A percentile compares a stretch with the other conserved stretches of the same genome.
phyloP scores from a whole-genome alignment of 2,113 vertebrate genomes.

The Trematocara variabile region DNA sequence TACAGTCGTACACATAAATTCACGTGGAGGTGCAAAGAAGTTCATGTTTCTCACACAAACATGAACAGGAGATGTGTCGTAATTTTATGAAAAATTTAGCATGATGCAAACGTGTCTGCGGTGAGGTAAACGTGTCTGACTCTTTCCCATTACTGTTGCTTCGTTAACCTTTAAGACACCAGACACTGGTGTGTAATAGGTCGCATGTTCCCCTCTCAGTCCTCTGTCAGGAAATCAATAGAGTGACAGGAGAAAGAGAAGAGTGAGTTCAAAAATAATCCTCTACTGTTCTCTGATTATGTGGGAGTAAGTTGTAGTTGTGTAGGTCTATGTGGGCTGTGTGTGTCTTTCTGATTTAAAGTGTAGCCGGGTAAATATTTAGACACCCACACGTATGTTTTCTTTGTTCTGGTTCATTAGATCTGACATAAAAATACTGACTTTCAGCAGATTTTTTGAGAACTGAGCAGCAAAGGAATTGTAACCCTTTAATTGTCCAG shows the following conservation, averaged over 20 bases:
- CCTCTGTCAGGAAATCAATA: conserved; percentile 58
- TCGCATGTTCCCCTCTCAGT: conserved; percentile 19
- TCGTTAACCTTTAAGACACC: conserved; percentile 59
- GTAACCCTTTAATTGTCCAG: background rate
- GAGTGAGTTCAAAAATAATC: conserved; percentile 23
- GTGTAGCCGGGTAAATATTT: background rate
- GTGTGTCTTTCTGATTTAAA: background rate
- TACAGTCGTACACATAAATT: background rate
- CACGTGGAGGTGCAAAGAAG: background rate
- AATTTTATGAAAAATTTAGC: background rate
- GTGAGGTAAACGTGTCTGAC: conserved; percentile 16
- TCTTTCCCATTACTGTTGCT: conserved; percentile 54
- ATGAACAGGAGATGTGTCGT: background rate
- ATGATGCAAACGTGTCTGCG: background rate
- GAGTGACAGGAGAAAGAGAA: conserved; percentile 19
- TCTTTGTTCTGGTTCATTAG: background rate
- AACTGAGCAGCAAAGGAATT: background rate
- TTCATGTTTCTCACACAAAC: background rate
- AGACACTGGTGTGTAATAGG: conserved; percentile 45
- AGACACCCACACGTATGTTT: background rate
- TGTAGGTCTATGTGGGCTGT: background rate
- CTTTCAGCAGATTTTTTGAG: background rate
- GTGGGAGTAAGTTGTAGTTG: background rate
- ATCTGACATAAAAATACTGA: background rate
- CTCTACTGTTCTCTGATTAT: background rate